Conservation (phyloP, 2,888 invertebrate genomes). For the Dicroscelio sp. region DNA sequence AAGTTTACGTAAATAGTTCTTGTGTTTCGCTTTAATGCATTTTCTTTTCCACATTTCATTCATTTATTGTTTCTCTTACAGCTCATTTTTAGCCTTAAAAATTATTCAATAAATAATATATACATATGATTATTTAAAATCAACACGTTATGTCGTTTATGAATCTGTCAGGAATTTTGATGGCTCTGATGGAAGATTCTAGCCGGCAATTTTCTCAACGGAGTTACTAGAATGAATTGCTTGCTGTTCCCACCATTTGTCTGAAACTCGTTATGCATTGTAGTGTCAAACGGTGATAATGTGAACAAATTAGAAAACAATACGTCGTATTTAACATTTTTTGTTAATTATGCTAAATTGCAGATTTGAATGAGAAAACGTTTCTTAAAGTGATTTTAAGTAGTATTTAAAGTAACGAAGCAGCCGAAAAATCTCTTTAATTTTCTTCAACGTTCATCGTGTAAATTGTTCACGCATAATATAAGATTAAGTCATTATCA, state of each 20-base stretch:
- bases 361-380: neutral
- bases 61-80: no score
- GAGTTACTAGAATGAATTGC: constrained; percentile 26
- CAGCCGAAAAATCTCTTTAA: no score
- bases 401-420: no score
- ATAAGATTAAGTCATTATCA: no score
- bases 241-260: constrained; percentile 44
- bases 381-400: neutral
- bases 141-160: constrained; percentile 39
- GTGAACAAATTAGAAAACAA: constrained; percentile 45
- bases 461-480: no score
- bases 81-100: no score
- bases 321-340: constrained; percentile 9
- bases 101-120: no score
- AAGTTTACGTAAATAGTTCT: no score
- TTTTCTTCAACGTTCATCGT: no score
- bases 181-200: constrained; percentile 42
- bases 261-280: constrained; percentile 44
- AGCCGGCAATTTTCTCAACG: constrained; percentile 53
- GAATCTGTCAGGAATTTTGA: constrained; percentile 35
- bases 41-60: no score
- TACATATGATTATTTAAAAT: constrained; percentile 32
- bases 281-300: constrained; percentile 54
- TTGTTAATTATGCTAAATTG: neutral
- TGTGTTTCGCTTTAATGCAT: no score